These are phyloP conservation scores for Napeogenes inachia DNA, from an alignment of 2,888 invertebrate species.

Conservation along the genomic window DNA sequence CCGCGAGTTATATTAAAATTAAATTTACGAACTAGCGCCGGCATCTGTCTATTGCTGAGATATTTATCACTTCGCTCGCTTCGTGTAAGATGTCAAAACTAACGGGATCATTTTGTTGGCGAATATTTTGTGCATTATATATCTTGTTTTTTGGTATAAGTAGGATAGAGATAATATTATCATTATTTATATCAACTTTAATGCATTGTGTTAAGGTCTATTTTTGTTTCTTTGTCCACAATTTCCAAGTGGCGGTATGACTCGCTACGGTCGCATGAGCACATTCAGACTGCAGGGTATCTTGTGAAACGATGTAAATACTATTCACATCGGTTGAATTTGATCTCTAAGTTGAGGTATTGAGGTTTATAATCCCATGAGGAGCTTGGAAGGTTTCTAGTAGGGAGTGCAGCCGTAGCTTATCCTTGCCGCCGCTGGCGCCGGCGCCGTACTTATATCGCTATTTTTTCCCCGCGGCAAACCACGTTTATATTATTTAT, in stretches of 20 bases:
- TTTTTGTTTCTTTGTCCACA: constrained; percentile 45
- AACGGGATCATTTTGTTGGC: constrained; percentile 62
- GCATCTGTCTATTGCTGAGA: constrained; percentile 56
- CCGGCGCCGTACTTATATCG: constrained; percentile 69
- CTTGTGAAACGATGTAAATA: constrained; percentile 47
- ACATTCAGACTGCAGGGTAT: constrained; percentile 57
- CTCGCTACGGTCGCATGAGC: constrained; percentile 75
- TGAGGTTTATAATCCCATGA: constrained; percentile 43
- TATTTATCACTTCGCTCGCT: constrained; percentile 63
- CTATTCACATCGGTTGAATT: constrained; percentile 29
- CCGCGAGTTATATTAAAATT: constrained; percentile 41
- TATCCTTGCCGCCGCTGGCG: constrained; percentile 58
- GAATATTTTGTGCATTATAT: constrained; percentile 56
- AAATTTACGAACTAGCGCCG: constrained; percentile 39
- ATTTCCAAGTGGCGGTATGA: constrained; percentile 70
- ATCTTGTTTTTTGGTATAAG: constrained; percentile 49
- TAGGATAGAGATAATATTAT: constrained; percentile 33
- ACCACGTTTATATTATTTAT: constrained; percentile 69
- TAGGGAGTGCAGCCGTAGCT: constrained; percentile 44
- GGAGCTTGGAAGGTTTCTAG: constrained; percentile 39
- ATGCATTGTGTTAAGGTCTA: constrained; percentile 52
- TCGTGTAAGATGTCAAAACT: constrained; percentile 66
- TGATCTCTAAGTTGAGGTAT: constrained; percentile 34
- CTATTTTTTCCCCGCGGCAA: constrained; percentile 68
- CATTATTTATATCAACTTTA: constrained; percentile 52